Evolutionary conservation across 2,888 invertebrate genomes (phyloP), one percentile per base, ranked within the genome.

Genomic region (Limnephilus auricula): DNA sequence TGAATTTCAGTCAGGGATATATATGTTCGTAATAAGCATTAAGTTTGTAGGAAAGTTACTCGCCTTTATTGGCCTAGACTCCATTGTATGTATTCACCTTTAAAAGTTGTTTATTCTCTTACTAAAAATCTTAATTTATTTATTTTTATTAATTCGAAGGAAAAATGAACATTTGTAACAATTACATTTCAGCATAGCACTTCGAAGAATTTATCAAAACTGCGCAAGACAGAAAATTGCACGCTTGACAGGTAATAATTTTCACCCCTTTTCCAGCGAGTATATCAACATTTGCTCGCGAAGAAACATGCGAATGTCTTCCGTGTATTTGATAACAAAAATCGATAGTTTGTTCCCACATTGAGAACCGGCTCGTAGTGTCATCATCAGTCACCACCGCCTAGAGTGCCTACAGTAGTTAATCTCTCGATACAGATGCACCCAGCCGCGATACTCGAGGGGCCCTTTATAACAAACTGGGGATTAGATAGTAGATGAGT

Each of bases 321-420:
- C 87, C 87, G 87, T 37, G 87, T 87, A 65, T 87, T 87, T 87
- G 87, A 31, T 87, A 87, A 87, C 87, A 31, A 87, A 87, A 87
- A 87, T 87, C 87, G 87, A 87, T 87, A 87, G 87, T 87, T 78
- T 87, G 31, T 78, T 87, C 87, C 84, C 87, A 78, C 78, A 87
- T 37, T 34, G 86, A 50, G 86, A 87, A 87, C 87, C 87, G 87
- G 87, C 87, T 87, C 25, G 37, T n/a, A 78, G 87, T 87, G 87
- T 87, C 87, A 87, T 87, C 87, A 87, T 87, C 87, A 34, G 78
- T 10, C 87, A 30, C 85, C 40, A 85, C 30, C 45, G 31, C 45
- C 45, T 34, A 78, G 78, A 32, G 32, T 78, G 87, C 87, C n/a
- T n/a, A 84, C 3, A n/a, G 25, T 37, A n/a, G 25, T 37, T 15